These are phyloP conservation scores for Dicranocentrus wangi DNA, from an alignment of 2,888 invertebrate genomes.

Conservation along the genomic window DNA sequence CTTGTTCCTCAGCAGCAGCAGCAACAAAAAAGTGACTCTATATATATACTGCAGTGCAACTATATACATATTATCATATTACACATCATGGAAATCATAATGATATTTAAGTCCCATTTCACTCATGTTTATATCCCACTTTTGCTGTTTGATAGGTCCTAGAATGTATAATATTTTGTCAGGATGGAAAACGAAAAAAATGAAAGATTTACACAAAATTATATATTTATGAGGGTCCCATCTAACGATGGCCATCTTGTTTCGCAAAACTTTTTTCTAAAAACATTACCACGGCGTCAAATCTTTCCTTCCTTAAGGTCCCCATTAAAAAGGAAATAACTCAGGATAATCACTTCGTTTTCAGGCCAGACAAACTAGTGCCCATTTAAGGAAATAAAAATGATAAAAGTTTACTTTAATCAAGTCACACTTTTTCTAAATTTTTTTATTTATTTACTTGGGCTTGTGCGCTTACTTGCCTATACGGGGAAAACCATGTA, in stretches of 20 bases:
- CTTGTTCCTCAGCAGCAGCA: constrained; percentile 19
- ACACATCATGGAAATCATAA: constrained; percentile 16
- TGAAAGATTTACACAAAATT: background rate
- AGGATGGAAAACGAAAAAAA: background rate
- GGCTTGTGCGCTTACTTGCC: too few species aligned
- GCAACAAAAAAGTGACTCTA: constrained; percentile 27
- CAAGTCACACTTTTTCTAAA: constrained; percentile 37
- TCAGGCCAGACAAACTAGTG: constrained; percentile 31
- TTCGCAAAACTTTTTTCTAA: background rate
- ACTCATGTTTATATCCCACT: background rate
- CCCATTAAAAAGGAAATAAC: constrained; percentile 50
- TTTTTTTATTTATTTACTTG: constrained; percentile 36
- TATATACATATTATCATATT: constrained; percentile 7
- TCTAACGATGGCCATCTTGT: too few species aligned
- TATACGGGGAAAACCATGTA: background rate
- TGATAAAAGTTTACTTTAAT: constrained; percentile 37
- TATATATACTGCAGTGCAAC: too few species aligned
- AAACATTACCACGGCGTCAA: constrained; percentile 20
- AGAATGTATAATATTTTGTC: too few species aligned
- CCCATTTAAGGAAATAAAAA: constrained; percentile 56
- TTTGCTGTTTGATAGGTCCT: background rate
- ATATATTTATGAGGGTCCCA: background rate
- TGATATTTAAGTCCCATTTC: constrained; percentile 15
- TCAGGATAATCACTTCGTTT: constrained; percentile 43
- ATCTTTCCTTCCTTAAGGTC: constrained; percentile 48